These are phyloP conservation scores for Peromyscus leucopus DNA, from an alignment of 2,113 vertebrate genomes.

Conservation along the genomic window DNA sequence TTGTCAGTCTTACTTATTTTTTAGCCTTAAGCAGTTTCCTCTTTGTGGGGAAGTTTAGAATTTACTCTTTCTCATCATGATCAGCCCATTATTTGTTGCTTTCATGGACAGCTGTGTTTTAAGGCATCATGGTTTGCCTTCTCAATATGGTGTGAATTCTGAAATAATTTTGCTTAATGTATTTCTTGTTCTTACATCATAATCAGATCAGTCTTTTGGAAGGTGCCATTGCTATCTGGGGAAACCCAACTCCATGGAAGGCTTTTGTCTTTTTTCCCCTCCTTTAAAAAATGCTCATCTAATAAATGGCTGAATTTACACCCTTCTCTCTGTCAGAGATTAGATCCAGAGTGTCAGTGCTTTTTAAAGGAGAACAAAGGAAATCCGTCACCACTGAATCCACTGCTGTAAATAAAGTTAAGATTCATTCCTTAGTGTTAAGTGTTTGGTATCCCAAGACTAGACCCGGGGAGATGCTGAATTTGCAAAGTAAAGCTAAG, in stretches of 20 bases:
- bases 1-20: neutral
- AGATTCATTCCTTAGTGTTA: slow-evolving; percentile 65
- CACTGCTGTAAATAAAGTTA: slow-evolving; percentile 17
- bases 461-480: slow-evolving; percentile 30
- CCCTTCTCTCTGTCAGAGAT: slow-evolving; percentile 17
- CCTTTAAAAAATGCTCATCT: neutral
- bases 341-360: slow-evolving; percentile 44
- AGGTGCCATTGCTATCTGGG: neutral
- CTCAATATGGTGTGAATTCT: neutral
- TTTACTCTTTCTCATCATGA: neutral
- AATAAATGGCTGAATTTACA: slow-evolving; percentile 34
- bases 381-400: slow-evolving; percentile 54
- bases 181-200: neutral
- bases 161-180: neutral
- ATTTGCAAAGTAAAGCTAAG: slow-evolving; percentile 67
- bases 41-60: neutral
- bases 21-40: neutral
- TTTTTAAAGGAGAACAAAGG: slow-evolving; percentile 69
- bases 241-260: neutral
- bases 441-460: slow-evolving; percentile 58
- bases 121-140: neutral
- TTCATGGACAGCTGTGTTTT: neutral
- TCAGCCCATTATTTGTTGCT: neutral
- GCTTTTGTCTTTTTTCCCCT: neutral
- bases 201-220: neutral